Evolutionary conservation across 2,797 vertebrate genomes (phyloP), one percentile per base, ranked within the genome.

Genomic region (Vespertilio murinus): DNA sequence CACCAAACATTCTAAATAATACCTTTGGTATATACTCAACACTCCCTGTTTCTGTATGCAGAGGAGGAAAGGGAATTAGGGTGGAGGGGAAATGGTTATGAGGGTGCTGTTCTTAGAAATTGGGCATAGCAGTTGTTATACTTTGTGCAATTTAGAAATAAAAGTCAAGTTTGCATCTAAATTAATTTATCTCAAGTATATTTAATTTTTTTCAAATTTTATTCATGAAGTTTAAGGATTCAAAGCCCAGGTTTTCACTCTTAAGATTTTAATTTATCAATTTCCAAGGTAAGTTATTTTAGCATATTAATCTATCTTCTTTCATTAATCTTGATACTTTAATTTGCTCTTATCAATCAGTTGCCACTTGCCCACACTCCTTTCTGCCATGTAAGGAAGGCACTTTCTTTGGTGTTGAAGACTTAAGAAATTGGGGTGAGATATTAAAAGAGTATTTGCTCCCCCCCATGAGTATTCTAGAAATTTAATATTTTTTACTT

Each of bases 241-340:
- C 83, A 87, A 92, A 89, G 33, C 14, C 22, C 69, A 56, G 9
- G 3, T 79, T 95, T 96, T 77, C 6, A 73, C 78, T 75, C 77
- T 80, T 5, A 38, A 87, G 47, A 25, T 75, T 52, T 89, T 84
- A 14, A 74, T 75, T 75, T 74, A 79, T 73, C 6, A 23, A 0
- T 81, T 90, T 83, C 14, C 9, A 91, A 82, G 9, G 22, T 94
- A n/a, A 94, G 49, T 78, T 84, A 75, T 90, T 74, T 93, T 81
- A 71, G 45, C 40, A 69, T 18, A 33, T 71, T 94, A 16, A 74
- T 69, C 47, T 45, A 7, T 86, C 33, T 93, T 49, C 0, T 87
- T 78, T 93, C 11, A 74, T 85, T 78, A 85, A 10, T 84, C 25
- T 94, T 80, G 10, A 80, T 16, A 61, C 20, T 95, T 93, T 61